Conservation (phyloP, 2,113 vertebrate genomes). For the Anhinga anhinga region DNA sequence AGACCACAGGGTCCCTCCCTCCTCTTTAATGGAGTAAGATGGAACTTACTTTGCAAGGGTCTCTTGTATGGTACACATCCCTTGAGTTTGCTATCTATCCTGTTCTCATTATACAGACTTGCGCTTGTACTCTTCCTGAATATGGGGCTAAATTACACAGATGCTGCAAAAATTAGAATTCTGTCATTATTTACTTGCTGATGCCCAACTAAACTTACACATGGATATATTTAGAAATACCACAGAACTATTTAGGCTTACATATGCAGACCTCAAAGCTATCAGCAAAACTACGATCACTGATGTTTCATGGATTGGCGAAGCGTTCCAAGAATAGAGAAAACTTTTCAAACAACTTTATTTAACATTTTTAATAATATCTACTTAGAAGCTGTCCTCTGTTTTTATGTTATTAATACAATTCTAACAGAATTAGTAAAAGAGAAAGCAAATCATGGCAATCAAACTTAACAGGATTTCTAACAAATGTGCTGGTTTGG, state of each 20-base stretch:
- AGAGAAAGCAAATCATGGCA: not conserved
- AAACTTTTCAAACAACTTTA: not conserved
- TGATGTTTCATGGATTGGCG: not conserved
- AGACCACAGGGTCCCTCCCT: not conserved
- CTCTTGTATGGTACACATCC: not conserved
- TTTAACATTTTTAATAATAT: not conserved
- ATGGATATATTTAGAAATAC: not conserved
- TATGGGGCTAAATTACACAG: not conserved
- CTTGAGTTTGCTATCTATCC: not conserved
- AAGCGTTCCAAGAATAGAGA: not conserved
- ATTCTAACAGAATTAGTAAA: not conserved
- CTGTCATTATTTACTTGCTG: not conserved
- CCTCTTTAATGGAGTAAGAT: not conserved
- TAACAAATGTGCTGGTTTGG: not conserved
- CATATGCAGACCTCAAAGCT: not conserved
- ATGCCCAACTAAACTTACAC: not conserved
- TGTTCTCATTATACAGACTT: not conserved
- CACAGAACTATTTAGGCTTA: not conserved
- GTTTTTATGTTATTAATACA: not conserved
- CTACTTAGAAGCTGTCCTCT: not conserved
- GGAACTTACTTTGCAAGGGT: not conserved
- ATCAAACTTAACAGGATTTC: not conserved
- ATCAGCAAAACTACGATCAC: accelerated
- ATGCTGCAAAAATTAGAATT: not conserved
- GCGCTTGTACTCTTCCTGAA: not conserved